These are phyloP conservation scores for Clitarchus hookeri DNA, from an alignment of 2,888 invertebrate genomes.

Conservation along the genomic window DNA sequence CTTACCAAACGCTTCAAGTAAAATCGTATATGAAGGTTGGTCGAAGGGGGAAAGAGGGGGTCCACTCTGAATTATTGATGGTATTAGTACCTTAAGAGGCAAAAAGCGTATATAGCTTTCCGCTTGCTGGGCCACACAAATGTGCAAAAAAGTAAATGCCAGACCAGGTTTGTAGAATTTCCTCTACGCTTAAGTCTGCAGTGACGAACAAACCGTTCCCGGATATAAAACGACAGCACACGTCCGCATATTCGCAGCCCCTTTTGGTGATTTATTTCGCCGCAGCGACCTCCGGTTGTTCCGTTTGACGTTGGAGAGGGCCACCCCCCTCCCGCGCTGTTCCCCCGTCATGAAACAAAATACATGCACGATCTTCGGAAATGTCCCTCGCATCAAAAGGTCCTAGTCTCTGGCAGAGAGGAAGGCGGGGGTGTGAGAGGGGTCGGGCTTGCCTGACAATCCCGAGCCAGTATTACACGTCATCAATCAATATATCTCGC, in stretches of 20 bases:
- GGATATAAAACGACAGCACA: not conserved
- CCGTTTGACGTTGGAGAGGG: not conserved
- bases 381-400: not conserved
- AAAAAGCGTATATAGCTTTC: too few species aligned
- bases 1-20: too few species aligned
- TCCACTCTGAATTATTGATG: too few species aligned
- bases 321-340: not conserved
- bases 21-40: too few species aligned
- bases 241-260: not conserved
- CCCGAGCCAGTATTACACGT: slow-evolving; percentile 7
- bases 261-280: not conserved
- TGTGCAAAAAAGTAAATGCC: too few species aligned
- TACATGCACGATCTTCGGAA: not conserved
- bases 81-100: too few species aligned
- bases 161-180: too few species aligned
- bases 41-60: too few species aligned
- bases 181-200: not conserved
- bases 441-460: not conserved
- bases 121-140: too few species aligned
- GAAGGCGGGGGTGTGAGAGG: not conserved
- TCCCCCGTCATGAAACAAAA: not conserved
- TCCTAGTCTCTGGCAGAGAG: not conserved
- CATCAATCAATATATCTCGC: slow-evolving; percentile 8
- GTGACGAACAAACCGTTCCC: not conserved
- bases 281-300: slow-evolving; percentile 2